Conservation (phyloP, 2,113 vertebrate genomes). For the Paradisaea rubra region DNA sequence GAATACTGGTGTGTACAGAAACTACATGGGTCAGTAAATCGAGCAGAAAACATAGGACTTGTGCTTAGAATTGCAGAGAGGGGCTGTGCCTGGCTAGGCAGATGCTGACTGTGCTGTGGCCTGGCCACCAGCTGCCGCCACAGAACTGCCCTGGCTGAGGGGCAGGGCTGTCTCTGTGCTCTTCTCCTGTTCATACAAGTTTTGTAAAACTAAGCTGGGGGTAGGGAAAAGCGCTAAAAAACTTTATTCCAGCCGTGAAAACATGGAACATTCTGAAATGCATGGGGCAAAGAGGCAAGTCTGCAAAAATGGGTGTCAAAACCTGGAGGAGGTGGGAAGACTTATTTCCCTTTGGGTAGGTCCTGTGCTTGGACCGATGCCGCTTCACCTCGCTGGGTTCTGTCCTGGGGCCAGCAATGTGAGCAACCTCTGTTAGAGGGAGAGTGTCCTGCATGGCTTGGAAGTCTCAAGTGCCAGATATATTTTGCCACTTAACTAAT, state of each 20-base stretch:
- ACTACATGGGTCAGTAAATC: not conserved
- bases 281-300: not conserved
- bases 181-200: not conserved
- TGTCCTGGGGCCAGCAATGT: no score
- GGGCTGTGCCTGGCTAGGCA: not conserved
- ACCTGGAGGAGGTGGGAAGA: not conserved
- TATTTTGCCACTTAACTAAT: not conserved
- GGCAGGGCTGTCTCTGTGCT: accelerated
- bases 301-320: not conserved
- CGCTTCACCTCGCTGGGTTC: accelerated
- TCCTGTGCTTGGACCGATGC: not conserved
- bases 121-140: accelerated
- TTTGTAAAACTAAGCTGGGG: not conserved
- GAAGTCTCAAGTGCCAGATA: not conserved
- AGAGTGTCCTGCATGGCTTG: not conserved
- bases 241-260: accelerated
- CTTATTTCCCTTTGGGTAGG: no score
- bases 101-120: not conserved
- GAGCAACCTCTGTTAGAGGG: not conserved
- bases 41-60: not conserved
- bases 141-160: accelerated
- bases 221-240: not conserved
- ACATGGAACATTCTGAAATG: accelerated
- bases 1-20: not conserved
- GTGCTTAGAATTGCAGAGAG: not conserved